A percentile compares a stretch with the other conserved stretches of the same genome.
Conservation (phyloP, 2,888 invertebrate genomes). For the Tribolium freemani region DNA sequence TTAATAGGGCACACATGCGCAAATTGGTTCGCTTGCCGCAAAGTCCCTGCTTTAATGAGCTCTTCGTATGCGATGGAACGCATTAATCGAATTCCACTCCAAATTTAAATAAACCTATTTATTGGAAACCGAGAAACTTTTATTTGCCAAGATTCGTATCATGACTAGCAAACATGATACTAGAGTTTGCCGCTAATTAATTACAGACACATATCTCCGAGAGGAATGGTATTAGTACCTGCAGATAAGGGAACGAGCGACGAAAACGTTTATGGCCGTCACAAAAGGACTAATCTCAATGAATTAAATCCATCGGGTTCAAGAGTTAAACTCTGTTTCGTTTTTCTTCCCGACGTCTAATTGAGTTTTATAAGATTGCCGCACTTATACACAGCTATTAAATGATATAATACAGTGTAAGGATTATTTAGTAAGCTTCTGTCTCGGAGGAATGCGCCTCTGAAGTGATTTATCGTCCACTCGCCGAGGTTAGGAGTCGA, state of each 20-base stretch:
- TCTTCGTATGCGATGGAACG: conserved; percentile 25
- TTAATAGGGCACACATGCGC: conserved; percentile 42
- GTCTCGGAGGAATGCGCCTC: conserved; percentile 49
- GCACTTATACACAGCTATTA: conserved; percentile 42
- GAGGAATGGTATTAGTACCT: conserved; percentile 25
- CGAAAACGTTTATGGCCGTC: conserved; percentile 28
- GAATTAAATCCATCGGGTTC: conserved; percentile 18
- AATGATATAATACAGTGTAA: conserved; percentile 55
- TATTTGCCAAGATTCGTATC: not conserved
- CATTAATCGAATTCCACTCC: conserved; percentile 26
- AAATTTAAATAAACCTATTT: conserved; percentile 33
- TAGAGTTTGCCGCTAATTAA: conserved; percentile 33
- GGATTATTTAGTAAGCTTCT: conserved; percentile 51
- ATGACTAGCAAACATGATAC: conserved; percentile 26
- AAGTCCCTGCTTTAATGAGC: conserved; percentile 34
- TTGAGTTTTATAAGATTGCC: conserved; percentile 42
- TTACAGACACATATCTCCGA: conserved; percentile 36
- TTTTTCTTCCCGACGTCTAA: conserved; percentile 12
- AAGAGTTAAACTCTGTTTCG: conserved; percentile 8
- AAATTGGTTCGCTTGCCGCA: conserved; percentile 31
- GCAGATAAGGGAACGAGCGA: conserved; percentile 29
- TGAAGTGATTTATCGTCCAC: conserved; percentile 45
- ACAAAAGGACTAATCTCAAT: conserved; percentile 24
- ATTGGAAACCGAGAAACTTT: not conserved
- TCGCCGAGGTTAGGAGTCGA: conserved; percentile 46